Evolutionary conservation across 2,888 invertebrate species (phyloP).

Genomic region (Heliconius hortense): DNA sequence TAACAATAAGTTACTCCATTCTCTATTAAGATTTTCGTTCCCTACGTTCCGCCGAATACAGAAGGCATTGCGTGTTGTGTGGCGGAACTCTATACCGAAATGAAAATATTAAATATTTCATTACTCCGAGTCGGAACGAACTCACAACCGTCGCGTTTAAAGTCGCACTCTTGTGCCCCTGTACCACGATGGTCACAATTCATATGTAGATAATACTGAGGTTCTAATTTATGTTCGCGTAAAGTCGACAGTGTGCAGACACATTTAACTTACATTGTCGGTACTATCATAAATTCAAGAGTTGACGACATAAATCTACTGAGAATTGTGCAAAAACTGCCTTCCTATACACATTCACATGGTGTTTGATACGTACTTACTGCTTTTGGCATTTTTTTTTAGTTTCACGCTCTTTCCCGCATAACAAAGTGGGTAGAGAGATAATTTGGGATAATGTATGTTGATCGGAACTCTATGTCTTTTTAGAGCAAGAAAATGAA

Average conservation of each 20-base stretch:
- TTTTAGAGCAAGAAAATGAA: too few relatives aligned
- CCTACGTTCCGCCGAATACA: too few relatives aligned
- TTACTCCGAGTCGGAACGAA: too few relatives aligned
- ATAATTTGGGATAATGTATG: too few relatives aligned
- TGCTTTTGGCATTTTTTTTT: neutral
- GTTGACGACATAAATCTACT: conserved; percentile 56
- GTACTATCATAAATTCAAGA: conserved; percentile 57
- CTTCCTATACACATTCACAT: conserved; percentile 44
- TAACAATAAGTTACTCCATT: too few relatives aligned
- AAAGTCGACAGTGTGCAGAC: conserved; percentile 29
- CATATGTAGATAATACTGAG: conserved; percentile 8
- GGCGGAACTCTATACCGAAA: too few relatives aligned
- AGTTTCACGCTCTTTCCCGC: neutral
- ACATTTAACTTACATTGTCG: conserved; percentile 52
- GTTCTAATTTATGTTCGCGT: conserved; percentile 11
- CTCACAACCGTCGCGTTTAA: too few relatives aligned
- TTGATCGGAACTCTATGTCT: too few relatives aligned
- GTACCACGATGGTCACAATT: neutral
- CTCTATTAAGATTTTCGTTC: too few relatives aligned
- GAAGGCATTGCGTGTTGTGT: too few relatives aligned
- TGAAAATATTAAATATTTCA: too few relatives aligned
- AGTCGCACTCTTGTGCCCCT: too few relatives aligned
- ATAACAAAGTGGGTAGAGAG: neutral
- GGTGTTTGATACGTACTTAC: conserved; percentile 41
- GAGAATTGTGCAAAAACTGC: conserved; percentile 59